Conservation (phyloP, 2,113 vertebrate species). For the Aramus guarauna region DNA sequence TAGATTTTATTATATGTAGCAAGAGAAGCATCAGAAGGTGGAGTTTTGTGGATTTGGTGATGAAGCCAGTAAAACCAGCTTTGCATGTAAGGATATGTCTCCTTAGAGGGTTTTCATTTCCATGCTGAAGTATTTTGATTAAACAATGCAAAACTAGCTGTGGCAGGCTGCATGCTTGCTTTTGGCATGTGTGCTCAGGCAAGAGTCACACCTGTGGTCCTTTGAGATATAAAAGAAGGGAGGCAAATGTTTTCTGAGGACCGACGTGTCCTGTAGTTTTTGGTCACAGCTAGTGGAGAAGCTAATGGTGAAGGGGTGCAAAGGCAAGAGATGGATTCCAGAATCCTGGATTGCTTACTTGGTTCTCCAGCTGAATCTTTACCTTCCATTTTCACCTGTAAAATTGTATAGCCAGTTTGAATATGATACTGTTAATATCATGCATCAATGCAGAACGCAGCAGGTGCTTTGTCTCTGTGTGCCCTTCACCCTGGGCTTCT, state of each 20-base stretch:
- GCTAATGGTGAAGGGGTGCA: background rate
- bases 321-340: background rate
- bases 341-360: background rate
- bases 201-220: background rate
- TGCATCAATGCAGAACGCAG: background rate
- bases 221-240: fast-evolving
- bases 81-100: background rate
- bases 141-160: background rate
- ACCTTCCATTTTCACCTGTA: background rate
- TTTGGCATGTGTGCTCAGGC: background rate
- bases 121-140: conserved; percentile 9
- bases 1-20: background rate
- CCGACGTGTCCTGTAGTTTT: background rate
- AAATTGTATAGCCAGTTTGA: background rate
- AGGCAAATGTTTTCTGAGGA: background rate
- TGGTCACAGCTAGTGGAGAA: background rate
- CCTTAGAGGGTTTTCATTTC: background rate
- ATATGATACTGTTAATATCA: background rate
- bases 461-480: background rate
- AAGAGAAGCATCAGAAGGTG: background rate
- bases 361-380: background rate
- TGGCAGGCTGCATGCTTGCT: background rate
- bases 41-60: background rate
- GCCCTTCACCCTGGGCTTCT: background rate
- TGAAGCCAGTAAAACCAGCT: conserved; percentile 34